Conservation (phyloP, 2,113 vertebrate genomes). For the Tragelaphus imberbis region DNA sequence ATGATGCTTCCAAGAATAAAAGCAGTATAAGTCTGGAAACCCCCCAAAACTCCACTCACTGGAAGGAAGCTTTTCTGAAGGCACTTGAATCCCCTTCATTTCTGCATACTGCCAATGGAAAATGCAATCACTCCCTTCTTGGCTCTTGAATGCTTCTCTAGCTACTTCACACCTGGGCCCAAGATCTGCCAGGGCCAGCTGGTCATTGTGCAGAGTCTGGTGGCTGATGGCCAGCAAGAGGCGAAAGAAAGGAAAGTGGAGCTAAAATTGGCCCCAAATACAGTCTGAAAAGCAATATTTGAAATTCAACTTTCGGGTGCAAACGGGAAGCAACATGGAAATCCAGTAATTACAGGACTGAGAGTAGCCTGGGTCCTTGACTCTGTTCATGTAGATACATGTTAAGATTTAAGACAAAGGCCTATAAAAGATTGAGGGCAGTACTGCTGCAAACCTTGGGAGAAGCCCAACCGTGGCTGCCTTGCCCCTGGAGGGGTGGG, state of each 20-base stretch:
- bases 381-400: not conserved
- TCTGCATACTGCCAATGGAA: constrained; percentile 35
- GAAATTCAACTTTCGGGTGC: constrained; percentile 36
- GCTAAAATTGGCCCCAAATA: not conserved
- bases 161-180: constrained; percentile 61
- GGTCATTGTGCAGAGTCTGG: constrained; percentile 16
- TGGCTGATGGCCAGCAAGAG: constrained; percentile 38
- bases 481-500: not conserved
- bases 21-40: constrained; percentile 50
- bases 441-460: not conserved
- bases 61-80: constrained; percentile 55
- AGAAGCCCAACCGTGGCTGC: not conserved
- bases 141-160: not conserved
- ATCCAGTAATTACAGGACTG: not conserved
- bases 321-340: not conserved
- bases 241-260: not conserved
- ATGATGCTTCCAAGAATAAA: constrained; percentile 54
- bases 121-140: constrained; percentile 39
- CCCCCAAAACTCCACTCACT: constrained; percentile 20
- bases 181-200: constrained; percentile 52
- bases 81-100: constrained; percentile 49
- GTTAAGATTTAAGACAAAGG: not conserved
- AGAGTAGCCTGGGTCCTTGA: not conserved
- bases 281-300: constrained; percentile 37
- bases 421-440: not conserved